Evolutionary conservation across 2,797 vertebrate genomes (phyloP).

Genomic region (Lophotriccus pileatus): DNA sequence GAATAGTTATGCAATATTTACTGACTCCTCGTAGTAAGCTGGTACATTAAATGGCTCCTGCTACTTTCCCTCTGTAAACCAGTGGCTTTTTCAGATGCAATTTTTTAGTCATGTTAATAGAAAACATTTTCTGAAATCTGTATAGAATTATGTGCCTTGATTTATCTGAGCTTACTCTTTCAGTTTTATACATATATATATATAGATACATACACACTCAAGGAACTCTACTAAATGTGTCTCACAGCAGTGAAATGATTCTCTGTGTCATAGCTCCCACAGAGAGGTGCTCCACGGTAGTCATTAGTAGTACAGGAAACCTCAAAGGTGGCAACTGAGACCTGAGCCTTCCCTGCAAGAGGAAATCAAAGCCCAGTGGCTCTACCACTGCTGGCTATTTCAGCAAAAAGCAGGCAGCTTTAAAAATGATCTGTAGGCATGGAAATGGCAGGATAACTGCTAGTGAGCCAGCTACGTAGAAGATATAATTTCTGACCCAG

Average conservation of each 20-base stretch:
- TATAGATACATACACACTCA: not conserved
- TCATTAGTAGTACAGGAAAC: constrained; percentile 54
- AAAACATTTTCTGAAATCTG: not conserved
- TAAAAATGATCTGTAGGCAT: not conserved
- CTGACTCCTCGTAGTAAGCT: not conserved
- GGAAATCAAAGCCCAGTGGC: constrained; percentile 42
- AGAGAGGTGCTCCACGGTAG: constrained; percentile 33
- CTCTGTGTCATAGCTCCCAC: constrained; percentile 40
- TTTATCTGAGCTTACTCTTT: not conserved
- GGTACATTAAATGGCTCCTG: not conserved
- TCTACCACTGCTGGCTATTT: constrained; percentile 34
- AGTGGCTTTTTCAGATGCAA: not conserved
- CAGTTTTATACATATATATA: not conserved
- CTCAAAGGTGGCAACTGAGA: constrained; percentile 46
- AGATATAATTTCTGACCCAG: not conserved
- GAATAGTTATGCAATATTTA: not conserved
- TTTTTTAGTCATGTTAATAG: not conserved
- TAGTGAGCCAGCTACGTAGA: not conserved
- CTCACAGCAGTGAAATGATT: constrained; percentile 46
- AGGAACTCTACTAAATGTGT: constrained; percentile 14
- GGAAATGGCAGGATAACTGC: not conserved
- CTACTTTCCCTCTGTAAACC: not conserved
- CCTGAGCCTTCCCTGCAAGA: constrained; percentile 23
- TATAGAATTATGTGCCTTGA: not conserved
- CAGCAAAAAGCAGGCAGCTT: constrained; percentile 23